Conservation (phyloP, 2,797 vertebrate genomes). For the Gobionotothen gibberifrons region DNA sequence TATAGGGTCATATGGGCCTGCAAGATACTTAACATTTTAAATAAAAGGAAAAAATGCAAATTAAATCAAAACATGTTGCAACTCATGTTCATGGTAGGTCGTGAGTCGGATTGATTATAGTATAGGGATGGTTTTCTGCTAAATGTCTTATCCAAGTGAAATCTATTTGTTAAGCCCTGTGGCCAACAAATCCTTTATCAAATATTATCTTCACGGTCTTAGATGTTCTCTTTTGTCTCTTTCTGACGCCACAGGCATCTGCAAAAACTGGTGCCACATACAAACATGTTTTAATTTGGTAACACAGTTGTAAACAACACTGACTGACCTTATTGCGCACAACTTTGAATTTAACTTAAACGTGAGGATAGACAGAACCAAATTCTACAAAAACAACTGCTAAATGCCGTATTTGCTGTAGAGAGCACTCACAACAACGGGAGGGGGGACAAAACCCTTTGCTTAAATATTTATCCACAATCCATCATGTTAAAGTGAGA, state of each 20-base stretch:
- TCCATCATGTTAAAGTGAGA: slow-evolving; percentile 1
- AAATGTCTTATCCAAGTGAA: not conserved
- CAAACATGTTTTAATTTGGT: not conserved
- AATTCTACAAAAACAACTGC: not conserved
- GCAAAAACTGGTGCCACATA: not conserved
- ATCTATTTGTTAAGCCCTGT: not conserved
- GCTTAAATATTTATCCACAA: not conserved
- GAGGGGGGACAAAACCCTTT: not conserved
- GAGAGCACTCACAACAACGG: not conserved
- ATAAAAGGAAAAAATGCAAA: not conserved
- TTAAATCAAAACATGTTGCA: not conserved
- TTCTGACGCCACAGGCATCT: not conserved
- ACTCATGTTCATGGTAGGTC: not conserved
- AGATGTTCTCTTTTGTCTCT: not conserved
- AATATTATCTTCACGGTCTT: slow-evolving; percentile 1
- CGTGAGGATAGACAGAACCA: not conserved
- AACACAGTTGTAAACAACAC: slow-evolving; percentile 9
- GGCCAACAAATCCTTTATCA: slow-evolving; percentile 1
- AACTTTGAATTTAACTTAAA: not conserved
- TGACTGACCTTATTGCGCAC: not conserved
- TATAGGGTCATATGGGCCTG: too few relatives aligned
- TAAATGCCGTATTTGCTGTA: slow-evolving; percentile 2
- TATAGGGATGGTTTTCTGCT: not conserved
- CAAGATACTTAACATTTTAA: not conserved
- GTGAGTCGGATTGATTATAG: not conserved